Percentiles rank a stretch among this genome's conserved stretches.
phyloP scores from a whole-genome alignment of 1,140 invertebrate species.

The Listronotus bonariensis region DNA sequence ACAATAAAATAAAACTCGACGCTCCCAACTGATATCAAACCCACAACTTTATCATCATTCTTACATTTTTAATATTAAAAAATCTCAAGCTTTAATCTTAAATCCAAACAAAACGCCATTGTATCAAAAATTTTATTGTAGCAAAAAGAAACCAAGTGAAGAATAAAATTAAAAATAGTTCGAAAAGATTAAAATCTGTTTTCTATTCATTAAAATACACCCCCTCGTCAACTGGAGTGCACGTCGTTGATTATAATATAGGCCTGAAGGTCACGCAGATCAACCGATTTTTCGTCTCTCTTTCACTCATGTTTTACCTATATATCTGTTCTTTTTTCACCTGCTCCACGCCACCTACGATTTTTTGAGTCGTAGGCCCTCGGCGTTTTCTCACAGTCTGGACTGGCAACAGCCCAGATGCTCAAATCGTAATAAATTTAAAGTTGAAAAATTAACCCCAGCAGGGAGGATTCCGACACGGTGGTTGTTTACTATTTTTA shows the following conservation, averaged over 20 bases:
- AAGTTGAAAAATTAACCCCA: slow-evolving; percentile 36
- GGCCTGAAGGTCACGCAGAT: slow-evolving; percentile 19
- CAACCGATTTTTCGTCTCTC: slow-evolving; percentile 21
- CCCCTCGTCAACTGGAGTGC: slow-evolving; percentile 24
- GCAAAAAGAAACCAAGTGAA: slow-evolving; percentile 16
- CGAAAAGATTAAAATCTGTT: slow-evolving; percentile 31
- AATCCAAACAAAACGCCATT: slow-evolving; percentile 15
- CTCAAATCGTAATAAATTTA: slow-evolving; percentile 35
- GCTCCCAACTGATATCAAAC: too few species aligned
- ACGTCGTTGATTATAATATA: slow-evolving; percentile 19
- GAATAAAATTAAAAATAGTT: slow-evolving; percentile 28
- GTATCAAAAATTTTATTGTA: slow-evolving; percentile 10
- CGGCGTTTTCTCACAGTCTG: slow-evolving; percentile 36
- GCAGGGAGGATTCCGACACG: slow-evolving; percentile 23
- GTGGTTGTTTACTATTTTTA: slow-evolving; percentile 38
- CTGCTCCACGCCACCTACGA: slow-evolving; percentile 31
- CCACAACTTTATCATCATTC: neutral
- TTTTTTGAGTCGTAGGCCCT: slow-evolving; percentile 6
- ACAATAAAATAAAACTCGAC: too few species aligned
- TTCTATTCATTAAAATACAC: slow-evolving; percentile 34
- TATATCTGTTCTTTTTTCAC: slow-evolving; percentile 17
- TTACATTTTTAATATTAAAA: slow-evolving; percentile 1
- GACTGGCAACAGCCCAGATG: slow-evolving; percentile 32
- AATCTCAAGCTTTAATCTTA: neutral
- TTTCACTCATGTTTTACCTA: neutral